Conservation (phyloP, 2,888 invertebrate genomes). For the Gari tellinella region DNA sequence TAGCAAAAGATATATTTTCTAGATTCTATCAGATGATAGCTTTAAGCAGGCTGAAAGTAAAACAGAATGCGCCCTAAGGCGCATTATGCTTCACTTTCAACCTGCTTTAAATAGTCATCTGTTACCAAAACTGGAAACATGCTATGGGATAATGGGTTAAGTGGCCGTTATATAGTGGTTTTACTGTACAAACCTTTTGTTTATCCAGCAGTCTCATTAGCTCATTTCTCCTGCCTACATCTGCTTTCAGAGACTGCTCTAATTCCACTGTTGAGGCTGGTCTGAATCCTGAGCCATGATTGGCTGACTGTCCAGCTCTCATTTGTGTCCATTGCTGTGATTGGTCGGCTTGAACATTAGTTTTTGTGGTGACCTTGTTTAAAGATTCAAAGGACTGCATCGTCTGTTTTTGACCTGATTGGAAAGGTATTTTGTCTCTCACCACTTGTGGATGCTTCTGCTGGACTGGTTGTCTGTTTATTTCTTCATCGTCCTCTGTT, state of each 20-base stretch:
- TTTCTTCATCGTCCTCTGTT: constrained; percentile 50
- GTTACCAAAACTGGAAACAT: no score
- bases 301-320: constrained; percentile 6
- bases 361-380: constrained; percentile 12
- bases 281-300: background rate
- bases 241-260: constrained; percentile 38
- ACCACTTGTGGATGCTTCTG: background rate
- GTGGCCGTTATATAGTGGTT: no score
- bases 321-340: constrained; percentile 42
- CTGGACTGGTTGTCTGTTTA: background rate
- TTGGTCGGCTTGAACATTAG: constrained; percentile 6
- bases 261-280: constrained; percentile 13
- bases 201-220: constrained; percentile 49
- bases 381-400: constrained; percentile 37
- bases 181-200: constrained; percentile 63
- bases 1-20: no score
- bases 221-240: constrained; percentile 51
- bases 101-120: no score
- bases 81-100: no score
- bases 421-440: background rate
- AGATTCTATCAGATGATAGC: no score
- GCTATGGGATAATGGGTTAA: no score
- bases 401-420: background rate
- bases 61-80: no score
- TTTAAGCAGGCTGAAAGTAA: no score